Base-by-base conservation (phyloP, 2,888 invertebrate genomes). In the Octonoba sinensis region DNA sequence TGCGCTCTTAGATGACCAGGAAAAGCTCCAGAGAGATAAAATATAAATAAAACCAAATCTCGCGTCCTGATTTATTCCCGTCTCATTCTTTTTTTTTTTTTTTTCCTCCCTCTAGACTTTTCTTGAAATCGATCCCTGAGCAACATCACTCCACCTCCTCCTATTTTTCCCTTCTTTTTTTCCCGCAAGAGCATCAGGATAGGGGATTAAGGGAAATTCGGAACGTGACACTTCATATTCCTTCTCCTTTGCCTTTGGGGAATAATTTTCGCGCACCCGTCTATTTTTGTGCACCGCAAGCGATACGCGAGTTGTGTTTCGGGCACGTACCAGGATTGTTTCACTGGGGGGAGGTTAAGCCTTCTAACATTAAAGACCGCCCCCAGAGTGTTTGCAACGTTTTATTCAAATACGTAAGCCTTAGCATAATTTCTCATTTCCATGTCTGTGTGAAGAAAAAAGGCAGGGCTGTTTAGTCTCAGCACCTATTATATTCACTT, bases 211-310 rank as follows among this genome's bases (percentile, higher is more conserved):
- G 73, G 79, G 62, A 73, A 81, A 81, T 81, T 81, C 79, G 54
- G 79, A 64, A 81, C 79, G 79, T 81, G 79, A 81, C 79, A 81
- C 79, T 81, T 81, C 79, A 73, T 81, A 73, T 81, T 81, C 73
- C 66, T 18, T n/a, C 44, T 12, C 8, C 69, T 46, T 49, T 56
- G 65, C 79, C 79, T 72, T 69, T 22, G 49, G 79, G 69, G 78
- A 74, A 73, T 81, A 81, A 81, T 81, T 81, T 81, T 81, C 72
- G 51, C 67, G n/a, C 18, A 60, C 54, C 57, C 54, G 44, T 49
- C 57, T 65, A 22, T 36, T 66, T 59, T 56, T 18, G 11, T 36
- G 36, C 51, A 44, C 54, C 27, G 46, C 24, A 46, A 65, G 22
- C 22, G 65, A 65, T 49, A 20, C 47, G 24, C 20, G 65, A 20